These are phyloP conservation scores for Lordiphosa mommai DNA, from an alignment of 1,140 invertebrate species.

Conservation along the genomic window DNA sequence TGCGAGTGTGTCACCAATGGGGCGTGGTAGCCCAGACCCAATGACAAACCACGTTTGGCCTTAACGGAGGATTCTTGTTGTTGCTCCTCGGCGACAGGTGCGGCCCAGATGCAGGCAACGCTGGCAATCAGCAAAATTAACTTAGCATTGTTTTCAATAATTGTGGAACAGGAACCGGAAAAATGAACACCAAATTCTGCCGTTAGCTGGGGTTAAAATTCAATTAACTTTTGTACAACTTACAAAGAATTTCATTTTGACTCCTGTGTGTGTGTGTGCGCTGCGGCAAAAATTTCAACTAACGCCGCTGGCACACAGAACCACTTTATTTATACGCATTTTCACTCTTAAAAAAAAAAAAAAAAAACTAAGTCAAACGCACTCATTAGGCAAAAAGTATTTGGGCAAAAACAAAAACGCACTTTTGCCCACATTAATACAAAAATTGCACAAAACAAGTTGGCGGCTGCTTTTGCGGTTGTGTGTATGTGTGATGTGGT, in stretches of 20 bases:
- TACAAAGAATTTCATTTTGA: slow-evolving; percentile 62
- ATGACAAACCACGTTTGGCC: slow-evolving; percentile 59
- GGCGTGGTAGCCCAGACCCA: slow-evolving; percentile 69
- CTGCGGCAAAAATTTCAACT: slow-evolving; percentile 35
- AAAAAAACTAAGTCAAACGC: slow-evolving; percentile 59
- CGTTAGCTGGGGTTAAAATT: too few species aligned
- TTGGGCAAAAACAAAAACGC: slow-evolving; percentile 43
- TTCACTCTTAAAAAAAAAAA: not conserved
- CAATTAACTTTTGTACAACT: slow-evolving; percentile 10
- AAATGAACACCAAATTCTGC: too few species aligned
- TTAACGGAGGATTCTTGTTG: slow-evolving; percentile 53
- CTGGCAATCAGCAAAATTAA: slow-evolving; percentile 56
- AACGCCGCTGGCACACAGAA: slow-evolving; percentile 42
- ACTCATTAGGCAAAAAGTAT: slow-evolving; percentile 69
- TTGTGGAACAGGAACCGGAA: too few species aligned
- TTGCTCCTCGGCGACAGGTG: slow-evolving; percentile 50
- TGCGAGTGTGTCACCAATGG: slow-evolving; percentile 66
- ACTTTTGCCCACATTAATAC: slow-evolving; percentile 56
- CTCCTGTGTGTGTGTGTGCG: slow-evolving; percentile 11
- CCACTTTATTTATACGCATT: slow-evolving; percentile 61
- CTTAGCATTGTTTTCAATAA: slow-evolving; percentile 29
- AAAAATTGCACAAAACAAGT: slow-evolving; percentile 45
- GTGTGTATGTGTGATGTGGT: too few species aligned
- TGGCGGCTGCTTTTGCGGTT: slow-evolving; percentile 2
- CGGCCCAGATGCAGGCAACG: slow-evolving; percentile 50